Evolutionary conservation across 2,113 vertebrate genomes (phyloP), one percentile per base, ranked within the genome.

Genomic region (Motacilla tschutschensis): DNA sequence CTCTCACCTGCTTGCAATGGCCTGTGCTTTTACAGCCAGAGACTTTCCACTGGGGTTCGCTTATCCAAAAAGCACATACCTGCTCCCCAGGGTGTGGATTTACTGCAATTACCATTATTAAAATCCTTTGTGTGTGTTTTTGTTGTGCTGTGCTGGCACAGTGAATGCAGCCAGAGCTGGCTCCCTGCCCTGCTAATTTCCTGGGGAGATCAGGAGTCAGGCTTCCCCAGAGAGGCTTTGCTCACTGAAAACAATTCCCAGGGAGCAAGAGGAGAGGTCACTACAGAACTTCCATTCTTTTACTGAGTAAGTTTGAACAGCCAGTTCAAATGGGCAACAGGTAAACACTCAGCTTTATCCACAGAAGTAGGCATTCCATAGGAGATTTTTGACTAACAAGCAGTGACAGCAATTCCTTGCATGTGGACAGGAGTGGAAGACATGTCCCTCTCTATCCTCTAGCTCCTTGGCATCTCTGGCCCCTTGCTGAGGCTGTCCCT

Each of bases 71-170:
- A 51, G 46, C 18, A 40, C 29, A 35, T 2, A 20, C 25, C 2
- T 18, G 14, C 67, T 69, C 83, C 80, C 63, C 63, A 59, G 47
- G 28, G 41, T 24, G 28, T 7, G 31, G 54, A 64, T 85, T 89
- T 82, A 64, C 46, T 64, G 50, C 60, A 64, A 47, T 63, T 53
- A 35, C 16, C 3, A 0, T n/a, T 44, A 31, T 72, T 79, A 51
- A 79, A 81, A 47, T 18, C 63, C 41, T 50, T 11, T 0, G 5
- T 51, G 44, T 35, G 8, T 36, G 6, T 54, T 91, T 72, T 72
- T 3, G 1, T 73, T 1, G 0, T 5, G 5, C 31, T 8, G 24
- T 36, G 44, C 70, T 36, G 44, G 70, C 70, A 22, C 0, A 0
- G 36, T 36, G 70, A 51, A 28, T 22, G 70, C 60, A 58, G 70